phyloP scores from a whole-genome alignment of 2,888 invertebrate genomes.

The Urechis unicinctus region DNA sequence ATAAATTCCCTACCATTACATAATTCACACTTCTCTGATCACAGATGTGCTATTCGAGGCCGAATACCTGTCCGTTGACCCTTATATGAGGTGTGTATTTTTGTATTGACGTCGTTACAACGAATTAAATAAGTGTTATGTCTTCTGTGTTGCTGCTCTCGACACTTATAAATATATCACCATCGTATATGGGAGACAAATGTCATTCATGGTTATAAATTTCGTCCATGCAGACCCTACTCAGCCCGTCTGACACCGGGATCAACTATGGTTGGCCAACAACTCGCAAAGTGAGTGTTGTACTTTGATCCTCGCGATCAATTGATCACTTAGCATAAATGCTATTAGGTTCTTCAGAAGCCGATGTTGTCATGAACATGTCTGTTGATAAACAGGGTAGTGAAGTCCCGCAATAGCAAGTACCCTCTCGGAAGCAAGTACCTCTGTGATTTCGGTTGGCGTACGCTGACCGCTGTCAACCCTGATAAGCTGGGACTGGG shows the following conservation, averaged over 20 bases:
- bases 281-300: conserved; percentile 63
- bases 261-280: conserved; percentile 65
- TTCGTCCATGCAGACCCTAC: conserved; percentile 50
- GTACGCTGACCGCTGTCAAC: conserved; percentile 22
- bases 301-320: neutral
- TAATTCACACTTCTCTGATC: too few species aligned
- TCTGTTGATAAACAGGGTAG: conserved; percentile 59
- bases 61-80: conserved; percentile 66
- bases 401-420: conserved; percentile 61
- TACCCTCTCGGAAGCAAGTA: conserved; percentile 64
- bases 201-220: too few species aligned
- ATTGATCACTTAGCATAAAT: neutral
- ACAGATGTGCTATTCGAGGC: conserved; percentile 60
- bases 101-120: too few species aligned
- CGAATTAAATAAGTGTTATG: too few species aligned
- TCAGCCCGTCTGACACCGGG: conserved; percentile 52
- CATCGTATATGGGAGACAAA: too few species aligned
- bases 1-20: too few species aligned
- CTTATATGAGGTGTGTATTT: conserved; percentile 53
- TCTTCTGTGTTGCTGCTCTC: too few species aligned
- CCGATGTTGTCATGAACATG: neutral
- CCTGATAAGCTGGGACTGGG: conserved; percentile 1
- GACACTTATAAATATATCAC: too few species aligned
- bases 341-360: neutral
- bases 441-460: conserved; percentile 65